These are phyloP conservation scores for Hapalemur alaotrensis DNA, from an alignment of 2,797 vertebrate genomes.

Conservation along the genomic window DNA sequence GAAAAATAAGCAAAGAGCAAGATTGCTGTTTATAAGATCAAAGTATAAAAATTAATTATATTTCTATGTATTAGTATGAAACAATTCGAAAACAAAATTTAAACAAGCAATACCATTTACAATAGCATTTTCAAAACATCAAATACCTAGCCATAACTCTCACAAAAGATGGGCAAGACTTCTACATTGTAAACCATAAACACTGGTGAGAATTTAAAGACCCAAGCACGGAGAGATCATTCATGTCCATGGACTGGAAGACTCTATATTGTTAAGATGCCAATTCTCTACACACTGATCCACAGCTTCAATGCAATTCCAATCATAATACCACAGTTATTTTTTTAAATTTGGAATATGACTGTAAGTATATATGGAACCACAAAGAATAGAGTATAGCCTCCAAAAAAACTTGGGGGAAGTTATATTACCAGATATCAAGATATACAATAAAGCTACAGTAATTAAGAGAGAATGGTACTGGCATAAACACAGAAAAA, in stretches of 20 bases:
- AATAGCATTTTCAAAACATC: neutral
- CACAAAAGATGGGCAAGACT: neutral
- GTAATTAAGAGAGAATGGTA: neutral
- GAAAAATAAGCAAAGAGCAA: slow-evolving; percentile 33
- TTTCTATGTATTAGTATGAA: slow-evolving; percentile 25
- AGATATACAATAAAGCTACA: neutral
- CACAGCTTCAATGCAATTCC: neutral
- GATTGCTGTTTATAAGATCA: neutral
- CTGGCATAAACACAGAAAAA: neutral
- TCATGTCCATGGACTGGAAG: neutral
- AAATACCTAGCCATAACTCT: neutral
- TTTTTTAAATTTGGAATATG: neutral
- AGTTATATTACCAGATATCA: neutral
- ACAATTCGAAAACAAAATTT: neutral
- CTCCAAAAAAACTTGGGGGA: neutral
- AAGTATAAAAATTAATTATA: neutral
- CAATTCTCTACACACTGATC: neutral
- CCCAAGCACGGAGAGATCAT: neutral
- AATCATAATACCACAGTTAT: neutral
- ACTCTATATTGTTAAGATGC: neutral
- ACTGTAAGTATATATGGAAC: slow-evolving; percentile 8
- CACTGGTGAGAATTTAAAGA: neutral
- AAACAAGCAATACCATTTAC: neutral
- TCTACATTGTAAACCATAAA: neutral
- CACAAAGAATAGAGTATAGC: neutral